Conservation (phyloP, 1,140 invertebrate genomes). For the Heliconius nattereri region DNA sequence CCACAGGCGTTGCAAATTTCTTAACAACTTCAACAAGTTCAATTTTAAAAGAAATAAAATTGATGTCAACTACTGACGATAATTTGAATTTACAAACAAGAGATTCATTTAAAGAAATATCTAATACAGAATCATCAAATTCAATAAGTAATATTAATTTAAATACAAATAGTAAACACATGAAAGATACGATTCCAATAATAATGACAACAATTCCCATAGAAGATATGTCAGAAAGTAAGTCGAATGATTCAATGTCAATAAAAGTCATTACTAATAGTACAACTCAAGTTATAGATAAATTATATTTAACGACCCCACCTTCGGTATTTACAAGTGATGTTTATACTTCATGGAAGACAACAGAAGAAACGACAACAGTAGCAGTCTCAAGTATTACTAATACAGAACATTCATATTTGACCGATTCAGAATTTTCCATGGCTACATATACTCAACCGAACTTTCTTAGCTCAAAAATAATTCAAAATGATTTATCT, state of each 20-base stretch:
- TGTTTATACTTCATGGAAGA: background rate
- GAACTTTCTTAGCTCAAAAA: background rate
- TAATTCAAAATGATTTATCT: conserved; percentile 5
- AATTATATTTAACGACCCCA: background rate
- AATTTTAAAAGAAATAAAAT: background rate
- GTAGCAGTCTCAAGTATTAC: background rate
- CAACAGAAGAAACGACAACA: background rate
- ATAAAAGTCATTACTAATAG: background rate
- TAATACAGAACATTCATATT: background rate
- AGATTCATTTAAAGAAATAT: background rate
- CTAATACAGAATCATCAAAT: background rate
- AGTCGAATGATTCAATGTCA: background rate
- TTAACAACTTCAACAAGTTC: background rate
- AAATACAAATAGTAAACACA: background rate
- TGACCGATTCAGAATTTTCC: background rate
- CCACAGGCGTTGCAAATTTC: background rate
- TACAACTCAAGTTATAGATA: background rate
- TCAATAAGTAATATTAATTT: background rate
- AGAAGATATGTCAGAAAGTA: background rate
- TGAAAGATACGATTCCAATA: background rate
- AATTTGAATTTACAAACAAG: background rate
- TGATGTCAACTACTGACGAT: background rate
- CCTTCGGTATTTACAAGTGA: background rate
- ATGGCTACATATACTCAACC: background rate
- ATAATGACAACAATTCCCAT: background rate